These are phyloP conservation scores for Hippopotamus amphibius DNA, from an alignment of 2,113 vertebrate genomes.

Conservation along the genomic window DNA sequence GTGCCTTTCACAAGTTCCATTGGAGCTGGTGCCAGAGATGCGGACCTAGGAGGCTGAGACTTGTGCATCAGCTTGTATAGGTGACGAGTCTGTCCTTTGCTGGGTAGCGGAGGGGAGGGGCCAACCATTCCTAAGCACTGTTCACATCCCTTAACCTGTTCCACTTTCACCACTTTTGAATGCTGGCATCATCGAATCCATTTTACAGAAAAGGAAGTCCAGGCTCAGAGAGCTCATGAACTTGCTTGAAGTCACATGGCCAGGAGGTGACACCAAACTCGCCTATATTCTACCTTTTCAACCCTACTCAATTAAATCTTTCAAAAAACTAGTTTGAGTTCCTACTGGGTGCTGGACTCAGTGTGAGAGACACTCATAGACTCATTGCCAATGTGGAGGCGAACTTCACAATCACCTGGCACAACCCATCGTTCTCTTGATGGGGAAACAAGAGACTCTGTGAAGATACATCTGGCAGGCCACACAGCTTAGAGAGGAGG, in stretches of 20 bases:
- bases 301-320: neutral
- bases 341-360: neutral
- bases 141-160: neutral
- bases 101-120: no score
- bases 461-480: neutral
- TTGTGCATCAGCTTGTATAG: neutral
- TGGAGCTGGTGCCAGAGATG: neutral
- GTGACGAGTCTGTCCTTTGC: neutral
- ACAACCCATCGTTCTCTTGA: neutral
- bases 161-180: neutral
- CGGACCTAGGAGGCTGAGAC: neutral
- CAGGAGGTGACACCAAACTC: neutral
- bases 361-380: neutral
- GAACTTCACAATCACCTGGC: neutral
- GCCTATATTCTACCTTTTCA: neutral
- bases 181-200: neutral
- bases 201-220: neutral
- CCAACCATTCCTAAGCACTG: accelerated
- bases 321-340: neutral
- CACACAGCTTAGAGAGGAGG: neutral
- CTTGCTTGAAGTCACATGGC: neutral
- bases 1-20: neutral
- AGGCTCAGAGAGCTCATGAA: neutral
- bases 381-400: neutral
- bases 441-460: neutral